Evolutionary conservation across 2,888 invertebrate species (phyloP), one percentile per base, ranked within the genome.

Genomic region (Sesamia inferens): DNA sequence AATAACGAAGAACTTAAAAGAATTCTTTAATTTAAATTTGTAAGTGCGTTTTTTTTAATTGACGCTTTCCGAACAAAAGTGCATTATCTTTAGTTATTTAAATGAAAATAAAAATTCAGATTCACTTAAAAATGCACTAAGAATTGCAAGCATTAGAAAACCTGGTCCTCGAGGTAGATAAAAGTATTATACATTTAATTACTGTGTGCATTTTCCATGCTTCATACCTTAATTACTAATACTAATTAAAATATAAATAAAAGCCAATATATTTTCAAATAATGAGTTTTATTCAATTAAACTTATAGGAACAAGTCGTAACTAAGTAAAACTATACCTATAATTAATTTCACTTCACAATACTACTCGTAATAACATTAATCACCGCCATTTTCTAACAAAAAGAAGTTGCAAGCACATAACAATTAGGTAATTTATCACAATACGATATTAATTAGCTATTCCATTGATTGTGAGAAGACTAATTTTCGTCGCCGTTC

Each of bases 401-500:
- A 77, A 74, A 83, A 31, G 3, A 84, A 75, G 66, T 66, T 59
- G 48, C 72, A 44, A 76, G 22, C 68, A 58, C 58, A 55, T 66
- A 82, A 72, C 76, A 79, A 72, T 31, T 58, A 58, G 58, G 5
- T 31, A 11, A 58, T 76, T 79, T 62, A 79, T 74, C 73, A 82
- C 81, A 85, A 85, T 84, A 78, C 73, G 73, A 76, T 82, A 81
- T 78, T 84, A 79, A 86, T 87, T 87, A 81, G 85, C 80, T 71
- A 67, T 79, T 79, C 83, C 87, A 88, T 78, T 82, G 82, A 84
- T 74, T 75, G 74, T 71, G 76, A 71, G 68, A 76, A 65, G 71
- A 73, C 55, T 73, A 74, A 87, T 88, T 85, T 81, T 55, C 42
- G 54, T 55, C 81, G 71, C 69, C 68, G 68, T 71, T 79, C 71